phyloP scores from a whole-genome alignment of 2,888 invertebrate species.

The Chrysolina oricalcia region DNA sequence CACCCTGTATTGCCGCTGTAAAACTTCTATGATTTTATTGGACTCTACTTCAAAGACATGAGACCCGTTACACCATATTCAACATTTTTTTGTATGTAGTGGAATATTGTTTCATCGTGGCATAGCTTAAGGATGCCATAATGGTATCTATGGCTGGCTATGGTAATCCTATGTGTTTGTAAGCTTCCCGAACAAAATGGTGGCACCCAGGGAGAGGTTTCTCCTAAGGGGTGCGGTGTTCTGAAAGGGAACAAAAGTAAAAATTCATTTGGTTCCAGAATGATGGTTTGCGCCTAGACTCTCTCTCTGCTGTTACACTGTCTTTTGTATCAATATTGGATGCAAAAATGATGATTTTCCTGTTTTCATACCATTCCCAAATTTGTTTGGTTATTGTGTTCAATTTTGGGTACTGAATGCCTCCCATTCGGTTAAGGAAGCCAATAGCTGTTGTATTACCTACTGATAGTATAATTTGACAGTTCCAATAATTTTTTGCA shows the following conservation, averaged over 20 bases:
- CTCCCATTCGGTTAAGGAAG: no score
- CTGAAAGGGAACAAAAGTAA: neutral
- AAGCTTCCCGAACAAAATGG: neutral
- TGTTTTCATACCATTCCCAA: no score
- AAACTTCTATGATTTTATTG: no score
- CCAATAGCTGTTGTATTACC: no score
- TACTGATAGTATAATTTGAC: no score
- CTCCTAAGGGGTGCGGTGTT: neutral
- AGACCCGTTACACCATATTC: no score
- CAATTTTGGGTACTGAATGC: no score
- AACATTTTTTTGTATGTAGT: neutral
- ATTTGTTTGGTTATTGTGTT: no score
- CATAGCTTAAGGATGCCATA: neutral
- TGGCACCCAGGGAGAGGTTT: neutral
- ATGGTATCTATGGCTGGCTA: neutral
- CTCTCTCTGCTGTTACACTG: no score
- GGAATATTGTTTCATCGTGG: neutral
- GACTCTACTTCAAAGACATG: no score
- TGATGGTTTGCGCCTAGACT: neutral
- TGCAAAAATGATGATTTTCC: constrained; percentile 19
- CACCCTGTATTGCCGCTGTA: neutral
- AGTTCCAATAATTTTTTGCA: constrained; percentile 19
- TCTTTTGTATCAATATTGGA: constrained; percentile 29
- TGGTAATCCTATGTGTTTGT: no score
- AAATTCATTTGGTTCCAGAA: neutral